Percentiles rank a stretch among this genome's conserved stretches.
Evolutionary conservation across 2,797 vertebrate genomes (phyloP).

Genomic region (Ctenopoma multispine): DNA sequence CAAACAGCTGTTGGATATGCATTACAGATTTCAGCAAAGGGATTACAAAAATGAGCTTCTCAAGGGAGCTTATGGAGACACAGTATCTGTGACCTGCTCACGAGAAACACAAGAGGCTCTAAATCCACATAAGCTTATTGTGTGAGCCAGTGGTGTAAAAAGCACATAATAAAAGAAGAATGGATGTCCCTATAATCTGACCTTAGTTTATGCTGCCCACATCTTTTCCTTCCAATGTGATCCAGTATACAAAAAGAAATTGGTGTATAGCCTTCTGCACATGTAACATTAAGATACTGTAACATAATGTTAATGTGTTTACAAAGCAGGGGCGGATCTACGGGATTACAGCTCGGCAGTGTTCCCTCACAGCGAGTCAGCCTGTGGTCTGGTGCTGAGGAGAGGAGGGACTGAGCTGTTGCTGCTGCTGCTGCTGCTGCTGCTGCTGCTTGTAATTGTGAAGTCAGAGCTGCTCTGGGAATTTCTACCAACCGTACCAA

Average conservation of each 20-base stretch:
- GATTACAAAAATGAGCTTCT: constrained; percentile 21
- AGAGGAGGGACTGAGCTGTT: too few relatives aligned
- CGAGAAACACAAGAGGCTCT: constrained; percentile 1
- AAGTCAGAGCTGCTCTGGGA: too few relatives aligned
- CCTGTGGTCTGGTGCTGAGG: too few relatives aligned
- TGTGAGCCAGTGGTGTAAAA: constrained; percentile 1
- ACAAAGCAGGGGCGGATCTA: background rate
- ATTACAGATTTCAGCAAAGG: constrained; percentile 20
- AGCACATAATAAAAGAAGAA: background rate
- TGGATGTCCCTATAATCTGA: background rate
- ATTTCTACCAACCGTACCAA: too few relatives aligned
- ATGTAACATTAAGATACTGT: too few relatives aligned
- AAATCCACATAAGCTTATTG: constrained; percentile 1
- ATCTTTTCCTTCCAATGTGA: background rate
- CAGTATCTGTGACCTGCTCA: background rate
- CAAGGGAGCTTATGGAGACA: background rate
- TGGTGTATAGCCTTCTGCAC: background rate
- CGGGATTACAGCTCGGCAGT: too few relatives aligned
- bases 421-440: too few relatives aligned
- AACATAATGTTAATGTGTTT: background rate
- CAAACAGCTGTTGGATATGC: background rate
- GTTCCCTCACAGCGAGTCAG: too few relatives aligned
- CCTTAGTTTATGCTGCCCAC: background rate
- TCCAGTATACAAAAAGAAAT: background rate
- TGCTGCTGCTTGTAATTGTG: too few relatives aligned